Base-by-base conservation (phyloP, 2,797 vertebrate species). In the Phrynocephalus guinanensis region DNA sequence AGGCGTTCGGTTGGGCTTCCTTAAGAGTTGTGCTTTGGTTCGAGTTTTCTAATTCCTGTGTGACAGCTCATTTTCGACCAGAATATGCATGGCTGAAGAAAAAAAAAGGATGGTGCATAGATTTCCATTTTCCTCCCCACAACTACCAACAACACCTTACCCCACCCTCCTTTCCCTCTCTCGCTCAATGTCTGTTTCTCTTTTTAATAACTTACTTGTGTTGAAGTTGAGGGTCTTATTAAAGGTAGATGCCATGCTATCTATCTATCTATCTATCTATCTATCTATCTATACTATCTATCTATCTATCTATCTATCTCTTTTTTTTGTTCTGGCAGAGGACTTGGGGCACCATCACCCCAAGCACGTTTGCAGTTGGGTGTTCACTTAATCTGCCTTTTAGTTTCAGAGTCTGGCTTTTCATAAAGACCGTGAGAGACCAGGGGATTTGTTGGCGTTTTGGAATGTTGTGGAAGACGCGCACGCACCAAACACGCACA, bases 41-140 rank as follows among this genome's bases (percentile, higher is more conserved):
- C 30, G 11, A 67, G 76, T 81, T 90, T 87, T 71, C 76, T 86
- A 87, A 76, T 82, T 56, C 68, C 87, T 89, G 83, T 87, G 73
- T 93, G 93, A 91, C 92, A 92, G 90, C 90, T 81, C 13, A 86
- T 93, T 93, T 95, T 91, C 86, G 30, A 89, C 71, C 22, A 70
- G 92, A 89, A 92, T 91, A 86, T 77, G 93, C 90, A 70, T 24
- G 93, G 77, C 68, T 83, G 90, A 4, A 44, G 33, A 44, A 5
- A 44, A 5, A 71, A 88, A 90, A 90, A 90, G 82, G 87, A 88
- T 93, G 92, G 71, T 11, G 86, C 85, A 52, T 77, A 88, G 83
- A 94, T 93, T 94, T 89, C 87, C 83, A 81, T 81, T 30, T 75
- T 52, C 68, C 73, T 75, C 68, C 38, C 33, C 68, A 66, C 77